A percentile compares a stretch with the other conserved stretches of the same genome.
These are phyloP conservation scores for Seira musarum DNA, from an alignment of 2,888 invertebrate genomes.

Conservation along the genomic window DNA sequence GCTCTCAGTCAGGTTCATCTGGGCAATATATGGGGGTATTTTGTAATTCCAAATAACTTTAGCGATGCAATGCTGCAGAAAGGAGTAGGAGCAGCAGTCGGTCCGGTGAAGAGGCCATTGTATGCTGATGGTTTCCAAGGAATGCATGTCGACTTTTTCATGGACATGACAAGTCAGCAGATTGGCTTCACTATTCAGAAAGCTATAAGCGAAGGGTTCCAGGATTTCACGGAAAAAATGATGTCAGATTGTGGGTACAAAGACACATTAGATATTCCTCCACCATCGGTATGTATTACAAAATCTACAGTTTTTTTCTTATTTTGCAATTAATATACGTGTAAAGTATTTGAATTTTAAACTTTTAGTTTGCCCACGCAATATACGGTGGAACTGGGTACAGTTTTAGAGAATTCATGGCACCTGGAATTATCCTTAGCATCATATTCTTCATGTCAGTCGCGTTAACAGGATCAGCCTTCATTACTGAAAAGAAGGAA, in stretches of 20 bases:
- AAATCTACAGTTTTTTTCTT: neutral
- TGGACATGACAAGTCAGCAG: conserved; percentile 97
- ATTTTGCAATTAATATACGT: no score
- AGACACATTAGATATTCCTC: conserved; percentile 76
- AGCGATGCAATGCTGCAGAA: conserved; percentile 88
- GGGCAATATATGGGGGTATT: conserved; percentile 90
- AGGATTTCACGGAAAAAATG: conserved; percentile 85
- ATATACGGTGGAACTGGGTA: conserved; percentile 92
- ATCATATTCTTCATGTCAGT: conserved; percentile 98
- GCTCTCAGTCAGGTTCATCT: conserved; percentile 82
- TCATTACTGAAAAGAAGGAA: conserved; percentile 92
- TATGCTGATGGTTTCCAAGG: conserved; percentile 86
- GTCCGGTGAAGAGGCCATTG: conserved; percentile 76
- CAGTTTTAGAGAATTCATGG: conserved; percentile 96
- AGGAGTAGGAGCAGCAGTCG: conserved; percentile 77
- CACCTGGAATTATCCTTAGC: conserved; percentile 94
- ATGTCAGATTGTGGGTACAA: conserved; percentile 78
- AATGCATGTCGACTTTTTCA: conserved; percentile 90
- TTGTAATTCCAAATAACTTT: conserved; percentile 92
- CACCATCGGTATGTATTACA: conserved; percentile 76
- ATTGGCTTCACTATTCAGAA: conserved; percentile 91
- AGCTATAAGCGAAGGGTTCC: conserved; percentile 88
- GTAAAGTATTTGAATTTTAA: neutral
- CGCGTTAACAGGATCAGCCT: conserved; percentile 91
- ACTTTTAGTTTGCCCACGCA: conserved; percentile 83